Base-by-base conservation (phyloP, 2,113 vertebrate species). In the Saiga tatarica region DNA sequence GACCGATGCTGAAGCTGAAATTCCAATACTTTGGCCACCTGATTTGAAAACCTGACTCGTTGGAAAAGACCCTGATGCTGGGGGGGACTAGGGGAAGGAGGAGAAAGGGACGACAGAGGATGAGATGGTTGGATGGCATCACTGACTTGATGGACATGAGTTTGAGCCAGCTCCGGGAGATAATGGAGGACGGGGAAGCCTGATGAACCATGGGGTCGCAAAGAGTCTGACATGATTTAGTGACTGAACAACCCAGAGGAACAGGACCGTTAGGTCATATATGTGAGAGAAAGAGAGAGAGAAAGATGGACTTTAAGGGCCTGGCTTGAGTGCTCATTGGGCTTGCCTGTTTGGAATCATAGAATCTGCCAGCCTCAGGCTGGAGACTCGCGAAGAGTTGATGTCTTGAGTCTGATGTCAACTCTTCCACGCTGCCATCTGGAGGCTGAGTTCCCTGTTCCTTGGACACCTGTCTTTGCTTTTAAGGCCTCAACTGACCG, bases 141-240 rank as follows among this genome's bases (percentile, higher is more conserved):
- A 67, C 17, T 0, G 64, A 67, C 64, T 67, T n/a, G 0, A 10
- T 36, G n/a, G n/a, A 36, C 0, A 21, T 67, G 64, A 36, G n/a
- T 67, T 11, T 36, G 33, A 5, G 64, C 4, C 5, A 67, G n/a
- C 4, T 36, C 64, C 0, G 1, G 64, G 7, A 67, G 64, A 19
- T 67, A 2, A 10, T 19, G 64, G 8, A 10, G 33, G 33, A 21
- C 1, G 4, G 64, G 16, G 64, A 67, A 10, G 62, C 33, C 33
- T 19, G 33, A 33, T 4, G 4, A 10, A 17, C 64, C 64, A n/a
- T n/a, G 64, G 64, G 64, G 33, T 19, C 2, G 4, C 64, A 19
- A 62, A 62, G 64, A 67, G 33, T 36, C 33, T 4, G 4, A 36
- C 4, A 19, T 2, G 16, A n/a, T 19, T 67, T n/a, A 67, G 33